A percentile compares a stretch with the other conserved stretches of the same genome.
Conservation (phyloP, 2,113 vertebrate species). For the Poeciliopsis retropinna region DNA sequence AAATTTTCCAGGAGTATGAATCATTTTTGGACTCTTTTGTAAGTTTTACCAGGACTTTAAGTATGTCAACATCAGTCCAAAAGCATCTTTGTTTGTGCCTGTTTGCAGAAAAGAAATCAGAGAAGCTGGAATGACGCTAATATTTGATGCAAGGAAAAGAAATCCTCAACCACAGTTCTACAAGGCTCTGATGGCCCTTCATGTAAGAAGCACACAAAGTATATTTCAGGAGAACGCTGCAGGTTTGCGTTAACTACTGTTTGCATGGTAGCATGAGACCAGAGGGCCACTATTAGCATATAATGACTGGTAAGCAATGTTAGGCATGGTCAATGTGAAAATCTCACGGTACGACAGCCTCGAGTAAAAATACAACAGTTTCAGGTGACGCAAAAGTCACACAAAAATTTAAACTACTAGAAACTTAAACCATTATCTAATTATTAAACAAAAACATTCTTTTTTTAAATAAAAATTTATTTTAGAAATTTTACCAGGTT, state of each 20-base stretch:
- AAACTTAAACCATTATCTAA: neutral
- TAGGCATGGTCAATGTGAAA: neutral
- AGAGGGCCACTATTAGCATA: constrained; percentile 6
- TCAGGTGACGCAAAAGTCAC: no score
- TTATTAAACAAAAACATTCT: neutral
- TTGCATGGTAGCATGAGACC: constrained; percentile 5
- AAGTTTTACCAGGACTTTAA: neutral
- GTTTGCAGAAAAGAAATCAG: constrained; percentile 78
- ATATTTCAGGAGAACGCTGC: neutral
- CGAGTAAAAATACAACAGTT: neutral
- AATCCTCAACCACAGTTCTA: constrained; percentile 73
- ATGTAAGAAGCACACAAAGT: constrained; percentile 76
- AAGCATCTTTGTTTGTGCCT: neutral
- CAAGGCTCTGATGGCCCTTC: constrained; percentile 81
- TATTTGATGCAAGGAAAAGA: constrained; percentile 87
- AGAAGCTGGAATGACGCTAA: constrained; percentile 78
- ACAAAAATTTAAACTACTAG: neutral
- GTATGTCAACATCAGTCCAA: neutral
- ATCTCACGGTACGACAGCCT: neutral
- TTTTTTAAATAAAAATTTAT: neutral
- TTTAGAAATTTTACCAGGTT: neutral
- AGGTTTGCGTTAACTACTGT: neutral
- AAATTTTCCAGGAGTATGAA: neutral
- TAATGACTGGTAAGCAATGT: neutral
- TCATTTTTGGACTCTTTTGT: neutral